A percentile compares a stretch with the other conserved stretches of the same genome.
Conservation (phyloP, 2,113 vertebrate species). For the Nettapus auritus region DNA sequence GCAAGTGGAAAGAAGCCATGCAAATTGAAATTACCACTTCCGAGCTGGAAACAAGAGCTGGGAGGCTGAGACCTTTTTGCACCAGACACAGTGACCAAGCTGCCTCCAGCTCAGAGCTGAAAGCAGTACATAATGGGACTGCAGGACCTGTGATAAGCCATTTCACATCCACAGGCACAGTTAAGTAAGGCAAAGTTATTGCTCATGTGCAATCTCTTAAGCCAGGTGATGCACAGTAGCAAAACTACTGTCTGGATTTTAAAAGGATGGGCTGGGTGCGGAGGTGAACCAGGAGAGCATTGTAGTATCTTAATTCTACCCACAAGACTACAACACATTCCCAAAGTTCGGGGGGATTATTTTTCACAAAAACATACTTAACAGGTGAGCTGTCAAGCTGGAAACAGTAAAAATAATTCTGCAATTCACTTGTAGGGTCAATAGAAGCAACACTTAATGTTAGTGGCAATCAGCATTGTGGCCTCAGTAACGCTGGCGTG, state of each 20-base stretch:
- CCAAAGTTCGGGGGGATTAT: background rate
- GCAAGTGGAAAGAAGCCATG: background rate
- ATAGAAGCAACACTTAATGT: background rate
- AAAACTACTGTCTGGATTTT: background rate
- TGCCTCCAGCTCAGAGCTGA: background rate
- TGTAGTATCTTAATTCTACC: background rate
- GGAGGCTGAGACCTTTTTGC: background rate
- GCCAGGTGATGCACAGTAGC: background rate
- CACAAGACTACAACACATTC: background rate
- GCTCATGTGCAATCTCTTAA: background rate
- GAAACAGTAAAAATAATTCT: background rate
- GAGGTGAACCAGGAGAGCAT: background rate
- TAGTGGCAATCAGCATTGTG: background rate
- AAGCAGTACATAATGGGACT: background rate
- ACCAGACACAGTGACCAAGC: background rate
- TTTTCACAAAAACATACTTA: background rate
- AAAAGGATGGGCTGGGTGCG: background rate
- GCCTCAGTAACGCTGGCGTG: background rate
- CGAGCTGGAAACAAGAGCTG: background rate
- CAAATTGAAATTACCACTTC: background rate
- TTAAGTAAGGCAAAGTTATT: background rate
- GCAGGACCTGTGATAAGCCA: no score
- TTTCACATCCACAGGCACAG: background rate
- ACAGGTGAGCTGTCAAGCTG: background rate
- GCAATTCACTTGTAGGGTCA: background rate